phyloP scores from a whole-genome alignment of 2,113 vertebrate genomes.

The Leucosticte australis region DNA sequence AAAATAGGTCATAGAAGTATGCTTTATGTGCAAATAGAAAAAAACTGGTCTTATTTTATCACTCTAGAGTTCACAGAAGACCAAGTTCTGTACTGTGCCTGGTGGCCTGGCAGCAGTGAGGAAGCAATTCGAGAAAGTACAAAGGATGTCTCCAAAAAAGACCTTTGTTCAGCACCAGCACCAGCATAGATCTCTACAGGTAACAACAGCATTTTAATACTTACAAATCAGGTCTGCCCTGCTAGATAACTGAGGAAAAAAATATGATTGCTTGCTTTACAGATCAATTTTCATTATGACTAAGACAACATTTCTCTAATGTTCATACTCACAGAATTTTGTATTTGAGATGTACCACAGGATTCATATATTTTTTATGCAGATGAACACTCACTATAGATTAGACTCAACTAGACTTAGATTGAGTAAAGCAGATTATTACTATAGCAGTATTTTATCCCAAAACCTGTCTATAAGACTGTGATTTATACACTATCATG shows the following conservation, averaged over 20 bases:
- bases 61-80: slow-evolving; percentile 86
- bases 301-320: not conserved
- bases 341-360: not conserved
- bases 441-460: not conserved
- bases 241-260: not conserved
- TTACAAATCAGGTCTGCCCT: not conserved
- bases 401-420: not conserved
- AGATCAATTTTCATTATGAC: not conserved
- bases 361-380: not conserved
- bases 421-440: not conserved
- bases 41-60: not conserved
- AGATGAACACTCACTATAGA: not conserved
- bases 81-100: slow-evolving; percentile 83
- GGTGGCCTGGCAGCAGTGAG: slow-evolving; percentile 89
- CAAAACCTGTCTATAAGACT: not conserved
- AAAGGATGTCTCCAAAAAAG: slow-evolving; percentile 75
- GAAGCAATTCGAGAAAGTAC: slow-evolving; percentile 88
- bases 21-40: not conserved
- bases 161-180: slow-evolving; percentile 80
- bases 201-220: slow-evolving; percentile 54
- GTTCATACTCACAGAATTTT: not conserved
- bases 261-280: not conserved
- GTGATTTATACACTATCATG: slow-evolving; percentile 4
- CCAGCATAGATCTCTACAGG: slow-evolving; percentile 84
- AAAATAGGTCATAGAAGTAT: not conserved